Base-by-base conservation (phyloP, 2,113 vertebrate species). In the Pachypanchax playfairii region DNA sequence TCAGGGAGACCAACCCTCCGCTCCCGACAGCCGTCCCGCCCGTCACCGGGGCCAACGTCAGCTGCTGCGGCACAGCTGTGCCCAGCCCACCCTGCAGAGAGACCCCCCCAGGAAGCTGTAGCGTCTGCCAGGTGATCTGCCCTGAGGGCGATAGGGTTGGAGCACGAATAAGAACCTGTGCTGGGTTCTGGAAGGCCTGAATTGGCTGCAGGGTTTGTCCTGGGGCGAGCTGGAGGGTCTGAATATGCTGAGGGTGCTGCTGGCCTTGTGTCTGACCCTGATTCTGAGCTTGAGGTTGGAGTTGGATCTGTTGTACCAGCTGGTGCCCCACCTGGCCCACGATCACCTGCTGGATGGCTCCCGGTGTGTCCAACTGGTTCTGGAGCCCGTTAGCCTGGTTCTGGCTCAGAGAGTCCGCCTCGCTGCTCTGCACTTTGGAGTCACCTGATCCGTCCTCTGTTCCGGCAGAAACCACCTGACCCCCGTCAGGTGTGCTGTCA, bases 91-190 rank as follows among this genome's bases (percentile, higher is more conserved):
- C 95, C 86, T 98, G 96, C 85, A 98, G 65, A 17, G 89, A 88
- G 21, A 90, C 71, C 0, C 89, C 86, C 1, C 89, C 82, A 0
- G 89, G 97, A 75, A 99, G 91, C 88, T 99, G 97, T 65, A 98
- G 92, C 25, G 96, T 99, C 77, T 99, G 97, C 97, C 97, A 99
- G 82, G 95, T 97, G 87, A 99, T 95, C 85, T 99, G 97, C 49
- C 97, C 97, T 29, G 94, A 95, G 9, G 97, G 94, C 25, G 95
- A 96, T 82, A 99, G 87, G 62, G 97, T 98, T 10, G 97, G 97
- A 80, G 97, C 94, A 70, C 97, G 93, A 80, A 99, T 98, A 73
- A 99, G 95, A 80, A 99, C 94, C 91, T 98, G 96, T 73, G 96
- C 93, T 49, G 94, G 94, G 89, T 95, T 98, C 75, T 92, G 92